These are phyloP conservation scores for Zenarchopterus dispar DNA, from an alignment of 2,797 vertebrate genomes.

Conservation along the genomic window DNA sequence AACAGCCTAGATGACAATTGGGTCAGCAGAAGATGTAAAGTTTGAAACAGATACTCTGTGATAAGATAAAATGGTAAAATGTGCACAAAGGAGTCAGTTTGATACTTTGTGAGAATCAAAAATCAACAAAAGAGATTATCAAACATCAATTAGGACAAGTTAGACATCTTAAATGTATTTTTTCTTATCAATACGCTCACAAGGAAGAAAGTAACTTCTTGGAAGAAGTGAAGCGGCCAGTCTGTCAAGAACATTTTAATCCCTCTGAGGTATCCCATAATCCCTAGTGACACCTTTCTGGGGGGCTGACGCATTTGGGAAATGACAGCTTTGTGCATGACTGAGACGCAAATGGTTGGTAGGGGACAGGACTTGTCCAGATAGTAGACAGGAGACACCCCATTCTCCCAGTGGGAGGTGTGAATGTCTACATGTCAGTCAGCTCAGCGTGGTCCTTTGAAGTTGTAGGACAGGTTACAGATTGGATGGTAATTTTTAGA, in stretches of 20 bases:
- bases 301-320: conserved; percentile 59
- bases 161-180: neutral
- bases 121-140: neutral
- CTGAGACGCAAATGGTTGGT: conserved; percentile 58
- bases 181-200: conserved; percentile 19
- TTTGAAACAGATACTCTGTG: conserved; percentile 16
- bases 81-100: neutral
- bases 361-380: conserved; percentile 59
- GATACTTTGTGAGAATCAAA: neutral
- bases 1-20: conserved; percentile 45
- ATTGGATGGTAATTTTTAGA: conserved; percentile 40
- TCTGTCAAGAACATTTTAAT: conserved; percentile 72
- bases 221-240: conserved; percentile 61
- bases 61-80: conserved; percentile 9
- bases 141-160: neutral
- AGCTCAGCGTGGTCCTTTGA: conserved; percentile 54
- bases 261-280: conserved; percentile 70
- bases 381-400: conserved; percentile 55
- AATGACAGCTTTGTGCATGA: conserved; percentile 73
- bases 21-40: conserved; percentile 26
- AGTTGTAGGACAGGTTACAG: conserved; percentile 38
- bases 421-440: conserved; percentile 57
- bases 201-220: conserved; percentile 46
- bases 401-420: conserved; percentile 50
- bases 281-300: conserved; percentile 73